Evolutionary conservation across 1,140 invertebrate genomes (phyloP).

Genomic region (Macrotrachela quadricornifera): DNA sequence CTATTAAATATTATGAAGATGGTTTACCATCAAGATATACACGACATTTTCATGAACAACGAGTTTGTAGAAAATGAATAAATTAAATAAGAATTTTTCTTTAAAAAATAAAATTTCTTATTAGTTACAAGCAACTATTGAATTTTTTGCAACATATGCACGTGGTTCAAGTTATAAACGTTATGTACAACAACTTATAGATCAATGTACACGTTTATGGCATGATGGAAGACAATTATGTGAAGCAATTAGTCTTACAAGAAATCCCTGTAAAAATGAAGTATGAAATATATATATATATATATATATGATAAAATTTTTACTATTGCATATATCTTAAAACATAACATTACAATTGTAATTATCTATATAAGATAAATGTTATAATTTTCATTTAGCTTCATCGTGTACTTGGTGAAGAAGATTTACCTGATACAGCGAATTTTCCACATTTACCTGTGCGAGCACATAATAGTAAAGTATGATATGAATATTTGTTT

Average conservation of each 20-base stretch:
- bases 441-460: background rate
- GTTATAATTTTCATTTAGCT: slow-evolving; percentile 1
- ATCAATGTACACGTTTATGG: slow-evolving; percentile 57
- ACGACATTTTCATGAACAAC: slow-evolving; percentile 48
- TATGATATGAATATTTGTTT: too few species aligned
- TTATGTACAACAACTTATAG: slow-evolving; percentile 47
- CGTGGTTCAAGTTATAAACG: slow-evolving; percentile 54
- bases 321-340: too few species aligned
- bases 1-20: slow-evolving; percentile 59
- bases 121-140: slow-evolving; percentile 47
- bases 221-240: slow-evolving; percentile 58
- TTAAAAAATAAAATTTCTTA: slow-evolving; percentile 9
- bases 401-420: slow-evolving; percentile 10
- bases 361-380: background rate
- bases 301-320: background rate
- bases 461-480: background rate
- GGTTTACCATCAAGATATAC: slow-evolving; percentile 62
- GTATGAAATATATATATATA: slow-evolving; percentile 24
- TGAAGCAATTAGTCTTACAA: slow-evolving; percentile 65
- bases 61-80: slow-evolving; percentile 26
- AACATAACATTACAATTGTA: too few species aligned
- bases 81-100: background rate
- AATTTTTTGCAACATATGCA: slow-evolving; percentile 56
- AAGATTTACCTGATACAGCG: background rate
- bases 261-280: slow-evolving; percentile 60